Base-by-base conservation (phyloP, 1,140 invertebrate species). In the Magallana angulata region DNA sequence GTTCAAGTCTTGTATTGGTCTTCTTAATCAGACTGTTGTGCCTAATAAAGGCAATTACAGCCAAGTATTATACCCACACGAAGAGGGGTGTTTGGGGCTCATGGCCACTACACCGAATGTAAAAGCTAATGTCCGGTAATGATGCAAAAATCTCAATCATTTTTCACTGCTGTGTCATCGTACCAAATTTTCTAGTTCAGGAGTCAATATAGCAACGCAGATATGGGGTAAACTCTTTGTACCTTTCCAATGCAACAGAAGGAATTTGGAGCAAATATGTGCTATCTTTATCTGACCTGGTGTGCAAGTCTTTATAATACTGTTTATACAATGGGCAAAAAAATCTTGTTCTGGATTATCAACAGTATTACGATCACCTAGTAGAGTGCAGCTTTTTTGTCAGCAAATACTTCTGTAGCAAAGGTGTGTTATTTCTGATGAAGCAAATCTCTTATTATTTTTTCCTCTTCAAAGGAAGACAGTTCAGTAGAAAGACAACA, bases 31-130 rank as follows among this genome's bases (percentile, higher is more conserved):
- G 68, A 30, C 68, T 76, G 68, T 76, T 76, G 24, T 76, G 68
- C 68, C 68, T 76, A 76, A 76, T 76, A 76, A 76, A 76, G 68
- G 68, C 68, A 76, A 76, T 76, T 76, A 76, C 68, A 76, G 68
- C 36, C 68, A 14, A 8, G 68, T 76, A 76, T 76, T 76, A 36
- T 76, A 36, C 68, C 68, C 68, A 76, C 68, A 76, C 68, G 5
- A 30, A 36, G 68, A 76, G 14, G 24, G 24, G 68, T 12, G 12
- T 76, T 76, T 76, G 24, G 8, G 24, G 36, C 68, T 76, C 68
- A 30, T 36, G 68, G 36, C 68, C 24, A 76, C 24, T 76, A 76
- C 36, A 30, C 12, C 24, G 24, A 76, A 76, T 76, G 24, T 76
- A 30, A 76, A 76, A 76, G 68, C 68, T 76, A 76, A 76, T 76